A percentile compares a stretch with the other conserved stretches of the same genome.
phyloP scores from a whole-genome alignment of 2,113 vertebrate genomes.

The Baryphthengus martii region DNA sequence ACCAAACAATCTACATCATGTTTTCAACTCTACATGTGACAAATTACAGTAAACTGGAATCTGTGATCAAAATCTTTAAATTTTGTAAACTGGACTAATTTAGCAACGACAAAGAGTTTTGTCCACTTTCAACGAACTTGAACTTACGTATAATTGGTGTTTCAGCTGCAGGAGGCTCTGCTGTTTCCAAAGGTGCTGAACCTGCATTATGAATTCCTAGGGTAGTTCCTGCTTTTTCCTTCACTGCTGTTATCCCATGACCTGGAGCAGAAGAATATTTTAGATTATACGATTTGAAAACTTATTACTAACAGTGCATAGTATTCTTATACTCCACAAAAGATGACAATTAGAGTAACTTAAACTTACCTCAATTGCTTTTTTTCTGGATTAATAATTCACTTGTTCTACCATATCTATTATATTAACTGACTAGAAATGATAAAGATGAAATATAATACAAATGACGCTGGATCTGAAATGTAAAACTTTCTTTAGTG shows the following conservation, averaged over 20 bases:
- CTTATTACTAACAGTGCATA: neutral
- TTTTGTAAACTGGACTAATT: neutral
- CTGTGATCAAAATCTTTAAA: neutral
- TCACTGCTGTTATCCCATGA: conserved; percentile 89
- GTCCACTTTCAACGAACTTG: neutral
- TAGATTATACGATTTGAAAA: neutral
- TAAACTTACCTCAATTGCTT: neutral
- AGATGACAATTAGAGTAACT: neutral
- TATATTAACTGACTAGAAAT: neutral
- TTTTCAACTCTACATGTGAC: neutral
- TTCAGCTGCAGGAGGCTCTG: conserved; percentile 60
- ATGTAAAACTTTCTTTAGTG: neutral
- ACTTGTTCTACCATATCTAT: neutral
- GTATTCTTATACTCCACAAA: neutral
- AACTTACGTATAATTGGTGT: conserved; percentile 22
- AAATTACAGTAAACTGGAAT: neutral
- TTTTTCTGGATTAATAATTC: neutral
- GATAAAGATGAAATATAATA: neutral
- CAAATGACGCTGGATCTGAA: neutral
- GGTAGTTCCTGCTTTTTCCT: conserved; percentile 89
- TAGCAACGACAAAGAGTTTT: neutral
- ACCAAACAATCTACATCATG: neutral
- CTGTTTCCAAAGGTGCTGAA: conserved; percentile 72
- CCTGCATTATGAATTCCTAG: conserved; percentile 79
- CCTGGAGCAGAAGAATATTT: conserved; percentile 70